These are phyloP conservation scores for Metopolophium dirhodum DNA, from an alignment of 1,140 invertebrate species.

Conservation along the genomic window DNA sequence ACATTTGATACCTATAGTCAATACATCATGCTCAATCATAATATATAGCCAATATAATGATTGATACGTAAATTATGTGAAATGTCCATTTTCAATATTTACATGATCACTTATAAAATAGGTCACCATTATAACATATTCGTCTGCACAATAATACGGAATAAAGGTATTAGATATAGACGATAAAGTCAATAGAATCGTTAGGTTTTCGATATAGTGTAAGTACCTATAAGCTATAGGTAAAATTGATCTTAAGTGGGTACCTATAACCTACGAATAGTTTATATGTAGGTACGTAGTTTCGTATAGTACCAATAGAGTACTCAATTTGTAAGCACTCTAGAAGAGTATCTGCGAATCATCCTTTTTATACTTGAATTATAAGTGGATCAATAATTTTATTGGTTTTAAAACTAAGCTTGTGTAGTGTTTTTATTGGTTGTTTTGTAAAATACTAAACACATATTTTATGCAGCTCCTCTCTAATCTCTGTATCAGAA, in stretches of 20 bases:
- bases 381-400: not conserved
- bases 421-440: not conserved
- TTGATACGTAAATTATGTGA: conserved; percentile 36
- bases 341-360: not conserved
- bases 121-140: not conserved
- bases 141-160: not conserved
- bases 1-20: conserved; percentile 3
- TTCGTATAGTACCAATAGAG: not conserved
- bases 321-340: not conserved
- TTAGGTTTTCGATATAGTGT: not conserved
- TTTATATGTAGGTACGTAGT: not conserved
- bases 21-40: conserved; percentile 39
- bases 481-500: not conserved
- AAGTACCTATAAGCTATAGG: not conserved
- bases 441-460: not conserved
- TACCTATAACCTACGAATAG: not conserved
- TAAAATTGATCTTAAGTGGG: not conserved
- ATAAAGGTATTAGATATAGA: not conserved
- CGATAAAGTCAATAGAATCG: not conserved
- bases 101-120: conserved; percentile 11
- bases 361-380: not conserved
- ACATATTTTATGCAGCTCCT: not conserved
- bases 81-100: not conserved
- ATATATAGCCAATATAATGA: not conserved
- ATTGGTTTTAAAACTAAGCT: not conserved